Conservation (phyloP, 1,140 invertebrate species). For the Harpegnathos saltator region DNA sequence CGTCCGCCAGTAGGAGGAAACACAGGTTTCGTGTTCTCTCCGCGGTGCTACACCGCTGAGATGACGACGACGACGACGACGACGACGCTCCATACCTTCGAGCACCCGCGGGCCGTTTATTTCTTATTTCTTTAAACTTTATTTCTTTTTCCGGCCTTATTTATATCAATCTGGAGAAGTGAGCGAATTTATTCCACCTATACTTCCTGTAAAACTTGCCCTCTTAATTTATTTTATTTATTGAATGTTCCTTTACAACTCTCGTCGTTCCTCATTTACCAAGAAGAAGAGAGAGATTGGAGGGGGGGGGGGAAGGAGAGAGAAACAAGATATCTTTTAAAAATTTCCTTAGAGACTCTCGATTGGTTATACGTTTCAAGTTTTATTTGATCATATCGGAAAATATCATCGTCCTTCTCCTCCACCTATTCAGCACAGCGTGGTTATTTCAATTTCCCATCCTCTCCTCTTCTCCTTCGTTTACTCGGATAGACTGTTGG, state of each 20-base stretch:
- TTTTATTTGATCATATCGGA: too few species aligned
- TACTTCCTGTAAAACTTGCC: background rate
- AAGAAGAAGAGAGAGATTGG: too few species aligned
- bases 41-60: background rate
- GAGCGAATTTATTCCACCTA: background rate
- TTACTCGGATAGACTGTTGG: background rate
- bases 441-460: background rate
- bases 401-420: too few species aligned
- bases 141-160: background rate
- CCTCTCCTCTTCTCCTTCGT: background rate
- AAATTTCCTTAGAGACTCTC: too few species aligned
- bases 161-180: background rate
- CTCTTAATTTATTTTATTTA: background rate
- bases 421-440: too few species aligned
- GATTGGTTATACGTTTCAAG: too few species aligned
- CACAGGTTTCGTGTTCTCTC: slow-evolving; percentile 1
- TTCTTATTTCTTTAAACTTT: background rate
- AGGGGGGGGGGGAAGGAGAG: too few species aligned
- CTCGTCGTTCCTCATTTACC: too few species aligned
- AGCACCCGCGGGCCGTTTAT: background rate
- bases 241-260: too few species aligned
- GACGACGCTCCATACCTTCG: background rate
- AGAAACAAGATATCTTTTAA: too few species aligned
- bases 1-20: background rate
- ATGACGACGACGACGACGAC: too few species aligned